phyloP scores from a whole-genome alignment of 92 coral and sea anemone species.

The Palythoa heliodiscus region DNA sequence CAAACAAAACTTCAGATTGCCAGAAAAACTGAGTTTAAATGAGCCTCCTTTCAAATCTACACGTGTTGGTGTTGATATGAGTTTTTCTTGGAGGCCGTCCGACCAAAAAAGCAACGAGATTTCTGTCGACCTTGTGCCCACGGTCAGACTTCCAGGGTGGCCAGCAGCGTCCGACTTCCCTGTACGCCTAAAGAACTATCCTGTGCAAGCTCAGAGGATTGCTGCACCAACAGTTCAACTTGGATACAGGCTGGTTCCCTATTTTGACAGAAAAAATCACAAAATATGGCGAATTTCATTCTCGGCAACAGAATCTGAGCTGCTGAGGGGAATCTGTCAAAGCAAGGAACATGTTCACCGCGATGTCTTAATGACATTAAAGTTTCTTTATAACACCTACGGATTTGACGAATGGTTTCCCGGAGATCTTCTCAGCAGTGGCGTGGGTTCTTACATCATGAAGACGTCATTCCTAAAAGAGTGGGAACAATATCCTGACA shows the following conservation, averaged over 20 bases:
- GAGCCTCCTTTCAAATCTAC: neutral
- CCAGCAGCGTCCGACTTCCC: slow-evolving; percentile 32
- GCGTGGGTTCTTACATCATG: slow-evolving; percentile 27
- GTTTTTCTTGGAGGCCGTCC: neutral
- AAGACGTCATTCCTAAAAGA: slow-evolving; percentile 38
- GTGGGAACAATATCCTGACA: slow-evolving; percentile 13
- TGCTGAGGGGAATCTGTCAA: slow-evolving; percentile 18
- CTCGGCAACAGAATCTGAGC: slow-evolving; percentile 17
- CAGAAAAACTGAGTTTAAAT: neutral
- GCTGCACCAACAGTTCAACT: slow-evolving; percentile 22
- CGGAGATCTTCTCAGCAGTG: neutral
- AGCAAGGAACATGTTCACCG: neutral
- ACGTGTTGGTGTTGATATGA: slow-evolving; percentile 10
- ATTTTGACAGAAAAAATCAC: neutral
- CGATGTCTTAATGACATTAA: neutral
- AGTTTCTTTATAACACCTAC: slow-evolving; percentile 7
- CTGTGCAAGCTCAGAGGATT: neutral
- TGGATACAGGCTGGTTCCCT: slow-evolving; percentile 23
- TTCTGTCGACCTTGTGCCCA: slow-evolving; percentile 33
- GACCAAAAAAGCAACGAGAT: neutral
- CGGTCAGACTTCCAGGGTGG: slow-evolving; percentile 25
- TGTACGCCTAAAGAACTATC: neutral
- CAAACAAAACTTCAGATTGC: neutral
- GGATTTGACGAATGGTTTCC: slow-evolving; percentile 1
- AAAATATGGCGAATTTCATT: slow-evolving; percentile 32